phyloP scores from a whole-genome alignment of 2,797 vertebrate species.

The Adrianichthys oophorus region DNA sequence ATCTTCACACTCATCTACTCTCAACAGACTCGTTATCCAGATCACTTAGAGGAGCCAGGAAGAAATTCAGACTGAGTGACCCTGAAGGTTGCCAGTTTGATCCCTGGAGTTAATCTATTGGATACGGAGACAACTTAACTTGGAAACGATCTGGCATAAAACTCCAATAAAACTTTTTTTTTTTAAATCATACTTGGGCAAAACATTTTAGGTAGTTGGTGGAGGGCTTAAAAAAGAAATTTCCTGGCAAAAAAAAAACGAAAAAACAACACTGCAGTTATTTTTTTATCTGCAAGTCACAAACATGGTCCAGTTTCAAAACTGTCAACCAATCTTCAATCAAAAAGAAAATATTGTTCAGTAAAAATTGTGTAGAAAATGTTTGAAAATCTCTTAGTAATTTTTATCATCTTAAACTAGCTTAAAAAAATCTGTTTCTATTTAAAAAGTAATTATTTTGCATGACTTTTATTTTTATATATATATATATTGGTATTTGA shows the following conservation, averaged over 20 bases:
- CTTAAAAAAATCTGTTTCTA: too few species aligned
- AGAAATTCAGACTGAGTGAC: slow-evolving; percentile 70
- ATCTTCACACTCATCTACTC: slow-evolving; percentile 74
- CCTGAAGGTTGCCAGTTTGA: slow-evolving; percentile 76
- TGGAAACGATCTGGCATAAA: slow-evolving; percentile 42
- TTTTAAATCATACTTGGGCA: slow-evolving; percentile 10
- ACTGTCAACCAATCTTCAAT: too few species aligned
- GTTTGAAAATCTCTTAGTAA: too few species aligned
- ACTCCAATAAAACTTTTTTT: slow-evolving; percentile 33
- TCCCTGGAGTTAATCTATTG: slow-evolving; percentile 61
- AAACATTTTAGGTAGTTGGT: slow-evolving; percentile 3
- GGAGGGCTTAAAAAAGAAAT: slow-evolving; percentile 1
- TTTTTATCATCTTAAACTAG: too few species aligned
- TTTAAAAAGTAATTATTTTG: too few species aligned
- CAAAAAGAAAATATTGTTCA: too few species aligned
- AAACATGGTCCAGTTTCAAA: too few species aligned
- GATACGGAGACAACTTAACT: slow-evolving; percentile 57
- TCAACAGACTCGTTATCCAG: slow-evolving; percentile 75
- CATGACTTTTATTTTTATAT: too few species aligned
- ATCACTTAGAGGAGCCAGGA: slow-evolving; percentile 65
- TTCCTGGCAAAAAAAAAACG: background rate
- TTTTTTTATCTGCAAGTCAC: slow-evolving; percentile 1
- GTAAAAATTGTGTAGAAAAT: too few species aligned
- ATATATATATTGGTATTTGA: too few species aligned
- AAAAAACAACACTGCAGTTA: background rate